phyloP scores from a whole-genome alignment of 2,113 vertebrate genomes.

The Turnix velox region DNA sequence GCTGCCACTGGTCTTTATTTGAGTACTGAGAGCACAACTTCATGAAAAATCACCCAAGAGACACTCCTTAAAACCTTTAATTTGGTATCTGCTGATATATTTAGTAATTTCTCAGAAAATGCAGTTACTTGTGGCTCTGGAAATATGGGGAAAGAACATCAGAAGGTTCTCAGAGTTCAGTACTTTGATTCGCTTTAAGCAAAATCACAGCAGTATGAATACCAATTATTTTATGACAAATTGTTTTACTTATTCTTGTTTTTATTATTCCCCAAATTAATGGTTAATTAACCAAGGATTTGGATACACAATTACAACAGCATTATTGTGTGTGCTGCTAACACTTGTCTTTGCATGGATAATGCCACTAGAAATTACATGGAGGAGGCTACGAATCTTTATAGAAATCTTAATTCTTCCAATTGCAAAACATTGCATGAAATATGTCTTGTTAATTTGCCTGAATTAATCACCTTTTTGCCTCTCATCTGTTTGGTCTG shows the following conservation, averaged over 20 bases:
- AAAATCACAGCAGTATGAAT: background rate
- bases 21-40: fast-evolving
- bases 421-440: background rate
- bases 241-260: slow-evolving; percentile 12
- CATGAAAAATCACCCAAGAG: background rate
- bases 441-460: background rate
- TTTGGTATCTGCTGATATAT: background rate
- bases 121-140: background rate
- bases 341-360: background rate
- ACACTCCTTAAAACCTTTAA: background rate
- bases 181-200: background rate
- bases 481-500: background rate
- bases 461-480: background rate
- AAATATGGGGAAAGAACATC: background rate
- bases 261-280: background rate
- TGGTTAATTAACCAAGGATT: background rate
- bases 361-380: background rate
- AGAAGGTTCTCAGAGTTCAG: background rate
- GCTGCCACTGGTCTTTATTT: background rate
- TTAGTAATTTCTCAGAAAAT: background rate
- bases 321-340: background rate
- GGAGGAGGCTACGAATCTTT: background rate
- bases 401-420: background rate
- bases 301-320: background rate
- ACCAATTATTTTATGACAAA: background rate